Conservation (phyloP, 2,888 invertebrate genomes). For the Pecten maximus region DNA sequence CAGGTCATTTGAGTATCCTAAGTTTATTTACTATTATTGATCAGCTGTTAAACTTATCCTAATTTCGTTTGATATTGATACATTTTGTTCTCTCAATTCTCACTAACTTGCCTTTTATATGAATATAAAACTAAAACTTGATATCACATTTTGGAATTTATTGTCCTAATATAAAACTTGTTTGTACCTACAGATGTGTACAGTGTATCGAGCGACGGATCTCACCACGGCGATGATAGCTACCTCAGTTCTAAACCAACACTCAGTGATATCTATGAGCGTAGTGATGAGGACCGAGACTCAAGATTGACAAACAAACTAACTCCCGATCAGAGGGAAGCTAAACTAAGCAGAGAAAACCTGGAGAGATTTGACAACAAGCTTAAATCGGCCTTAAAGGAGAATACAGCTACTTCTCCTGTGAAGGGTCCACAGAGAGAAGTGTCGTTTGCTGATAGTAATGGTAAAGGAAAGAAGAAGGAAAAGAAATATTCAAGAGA, state of each 20-base stretch:
- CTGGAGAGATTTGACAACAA: conserved; percentile 53
- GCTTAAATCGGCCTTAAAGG: conserved; percentile 54
- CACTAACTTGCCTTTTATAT: too few relatives aligned
- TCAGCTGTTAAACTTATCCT: too few relatives aligned
- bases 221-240: conserved; percentile 31
- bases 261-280: conserved; percentile 78
- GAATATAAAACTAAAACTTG: too few relatives aligned
- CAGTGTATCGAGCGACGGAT: conserved; percentile 68
- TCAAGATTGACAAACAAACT: conserved; percentile 47
- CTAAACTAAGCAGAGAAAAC: conserved; percentile 51
- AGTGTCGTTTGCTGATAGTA: conserved; percentile 69
- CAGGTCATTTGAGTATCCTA: too few relatives aligned
- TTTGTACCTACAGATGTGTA: conserved; percentile 63
- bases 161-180: too few relatives aligned
- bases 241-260: conserved; percentile 68
- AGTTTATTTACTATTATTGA: too few relatives aligned
- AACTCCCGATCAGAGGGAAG: conserved; percentile 31
- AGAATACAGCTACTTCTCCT: conserved; percentile 46
- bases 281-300: conserved; percentile 74
- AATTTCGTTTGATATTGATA: too few relatives aligned
- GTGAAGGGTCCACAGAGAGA: conserved; percentile 56
- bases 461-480: conserved; percentile 39
- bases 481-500: conserved; percentile 45
- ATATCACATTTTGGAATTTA: too few relatives aligned
- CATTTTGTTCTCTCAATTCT: too few relatives aligned